Conservation (phyloP, 2,797 vertebrate genomes). For the Vespertilio murinus region DNA sequence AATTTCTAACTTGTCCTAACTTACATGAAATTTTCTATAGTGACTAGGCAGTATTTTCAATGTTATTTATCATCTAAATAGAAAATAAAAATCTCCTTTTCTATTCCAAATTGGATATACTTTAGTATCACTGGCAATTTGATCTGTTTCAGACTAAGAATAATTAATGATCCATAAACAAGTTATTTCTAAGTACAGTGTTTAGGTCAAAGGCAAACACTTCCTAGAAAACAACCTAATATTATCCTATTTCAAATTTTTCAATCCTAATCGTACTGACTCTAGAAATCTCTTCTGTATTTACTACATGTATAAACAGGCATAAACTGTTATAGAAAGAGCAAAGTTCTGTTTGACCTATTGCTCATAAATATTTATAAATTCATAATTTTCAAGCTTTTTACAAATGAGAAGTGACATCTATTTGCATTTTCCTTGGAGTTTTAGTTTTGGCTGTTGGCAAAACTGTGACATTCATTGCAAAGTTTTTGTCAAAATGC, state of each 20-base stretch:
- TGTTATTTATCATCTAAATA: conserved; percentile 2
- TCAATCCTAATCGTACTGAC: background rate
- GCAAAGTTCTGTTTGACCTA: background rate
- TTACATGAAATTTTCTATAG: background rate
- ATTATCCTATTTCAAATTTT: background rate
- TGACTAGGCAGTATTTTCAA: background rate
- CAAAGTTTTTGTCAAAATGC: conserved; percentile 44
- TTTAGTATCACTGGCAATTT: fast-evolving
- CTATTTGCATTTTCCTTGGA: conserved; percentile 62
- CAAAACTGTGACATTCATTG: conserved; percentile 20
- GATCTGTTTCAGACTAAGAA: conserved; percentile 25
- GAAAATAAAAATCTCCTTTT: background rate
- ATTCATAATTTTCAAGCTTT: conserved; percentile 48
- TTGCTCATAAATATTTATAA: conserved; percentile 60
- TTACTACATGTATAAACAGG: background rate
- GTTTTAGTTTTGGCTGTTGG: conserved; percentile 53
- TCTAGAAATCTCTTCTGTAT: background rate
- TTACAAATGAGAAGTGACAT: conserved; percentile 69
- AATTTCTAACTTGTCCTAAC: background rate
- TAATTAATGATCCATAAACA: conserved; percentile 53
- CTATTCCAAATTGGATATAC: background rate
- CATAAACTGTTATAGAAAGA: background rate
- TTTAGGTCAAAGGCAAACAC: background rate
- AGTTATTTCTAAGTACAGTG: background rate
- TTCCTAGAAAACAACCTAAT: background rate